Evolutionary conservation across 2,888 invertebrate species (phyloP), one percentile per base, ranked within the genome.

Genomic region (Melieria crassipennis): DNA sequence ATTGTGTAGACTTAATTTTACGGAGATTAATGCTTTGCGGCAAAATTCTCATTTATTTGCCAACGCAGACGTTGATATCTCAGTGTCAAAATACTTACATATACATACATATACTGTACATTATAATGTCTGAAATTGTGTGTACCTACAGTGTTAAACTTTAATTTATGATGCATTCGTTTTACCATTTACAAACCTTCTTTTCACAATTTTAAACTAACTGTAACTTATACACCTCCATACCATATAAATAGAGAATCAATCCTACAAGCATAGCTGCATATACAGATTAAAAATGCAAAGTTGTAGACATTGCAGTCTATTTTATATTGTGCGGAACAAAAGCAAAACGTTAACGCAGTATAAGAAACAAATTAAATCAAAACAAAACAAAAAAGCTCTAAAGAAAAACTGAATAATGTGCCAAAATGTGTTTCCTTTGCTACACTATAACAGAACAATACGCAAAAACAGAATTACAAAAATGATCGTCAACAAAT

Each of bases 401-500:
- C 42, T 47, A 46, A 47, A 30, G 47, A 63, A 63, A 62, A 74
- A 70, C 60, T 61, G 63, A 69, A 71, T 76, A 73, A 78, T 79
- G 83, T 83, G 84, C 84, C 84, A 83, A 75, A 78, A 71, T 76
- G 78, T 77, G 77, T 76, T 77, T 80, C 78, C 77, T 78, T 78
- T 76, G 77, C 75, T 80, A 78, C 43, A 68, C 61, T 52, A 50
- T 13, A 55, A 52, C 50, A 52, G 5, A 60, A 9, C 11, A 42
- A 65, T 10, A 7, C 46, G 11, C 45, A 61, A 7, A 61, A 7
- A 46, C 42, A 45, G 11, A 60, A 45, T 60, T 60, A 60, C n/a
- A 60, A 16, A 65, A 65, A 55, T 62, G n/a, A 57, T 13, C 60
- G n/a, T 13, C n/a, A 9, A 60, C 46, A 62, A 7, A 11, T 46